Conservation (phyloP, 2,888 invertebrate species). For the Lasioglossum leucozonium region DNA sequence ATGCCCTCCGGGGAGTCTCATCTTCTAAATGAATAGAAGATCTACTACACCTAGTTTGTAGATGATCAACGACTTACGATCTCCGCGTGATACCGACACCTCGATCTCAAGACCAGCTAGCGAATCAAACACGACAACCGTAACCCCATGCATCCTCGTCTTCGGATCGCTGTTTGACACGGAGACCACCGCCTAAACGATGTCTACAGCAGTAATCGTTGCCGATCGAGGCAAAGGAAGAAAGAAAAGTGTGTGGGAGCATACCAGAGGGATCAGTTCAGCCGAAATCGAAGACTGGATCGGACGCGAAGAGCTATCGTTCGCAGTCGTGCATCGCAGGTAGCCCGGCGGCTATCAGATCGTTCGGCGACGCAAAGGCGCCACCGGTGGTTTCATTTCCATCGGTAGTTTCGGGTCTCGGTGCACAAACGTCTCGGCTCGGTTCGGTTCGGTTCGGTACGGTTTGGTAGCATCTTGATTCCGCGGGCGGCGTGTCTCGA, state of each 20-base stretch:
- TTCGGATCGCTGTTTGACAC: background rate
- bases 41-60: background rate
- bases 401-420: slow-evolving; percentile 43
- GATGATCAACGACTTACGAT: background rate
- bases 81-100: background rate
- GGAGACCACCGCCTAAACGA: background rate
- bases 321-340: slow-evolving; percentile 11
- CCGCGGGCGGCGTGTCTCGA: slow-evolving; percentile 66
- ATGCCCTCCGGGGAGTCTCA: background rate
- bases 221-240: background rate
- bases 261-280: background rate
- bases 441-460: background rate
- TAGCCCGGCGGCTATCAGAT: slow-evolving; percentile 46
- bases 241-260: slow-evolving; percentile 2
- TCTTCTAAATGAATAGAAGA: background rate
- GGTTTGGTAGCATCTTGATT: slow-evolving; percentile 68
- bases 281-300: slow-evolving; percentile 20
- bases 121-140: background rate
- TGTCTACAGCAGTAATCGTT: background rate
- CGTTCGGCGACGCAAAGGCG: slow-evolving; percentile 57
- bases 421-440: slow-evolving; percentile 30
- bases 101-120: background rate
- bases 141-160: background rate
- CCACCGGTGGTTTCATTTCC: slow-evolving; percentile 45
- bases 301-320: background rate